phyloP scores from a whole-genome alignment of 2,113 vertebrate genomes.

The Tenrec ecaudatus region DNA sequence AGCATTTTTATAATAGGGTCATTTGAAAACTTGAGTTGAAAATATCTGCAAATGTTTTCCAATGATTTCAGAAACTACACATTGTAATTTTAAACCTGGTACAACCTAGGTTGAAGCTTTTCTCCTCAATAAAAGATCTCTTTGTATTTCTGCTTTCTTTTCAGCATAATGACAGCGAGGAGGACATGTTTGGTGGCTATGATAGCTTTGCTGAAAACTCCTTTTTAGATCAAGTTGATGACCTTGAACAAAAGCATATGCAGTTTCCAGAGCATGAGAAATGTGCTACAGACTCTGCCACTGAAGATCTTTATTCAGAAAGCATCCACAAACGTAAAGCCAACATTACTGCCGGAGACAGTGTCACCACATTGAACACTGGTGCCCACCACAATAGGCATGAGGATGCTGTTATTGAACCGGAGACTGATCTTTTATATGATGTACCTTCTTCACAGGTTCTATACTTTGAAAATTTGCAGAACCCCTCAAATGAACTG shows the following conservation, averaged over 20 bases:
- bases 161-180: conserved; percentile 89
- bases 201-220: conserved; percentile 92
- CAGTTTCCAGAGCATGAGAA: conserved; percentile 45
- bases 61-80: background rate
- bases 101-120: background rate
- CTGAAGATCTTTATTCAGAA: conserved; percentile 28
- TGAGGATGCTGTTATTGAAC: background rate
- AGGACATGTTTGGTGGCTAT: conserved; percentile 94
- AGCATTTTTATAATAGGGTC: background rate
- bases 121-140: conserved; percentile 10
- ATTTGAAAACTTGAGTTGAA: background rate
- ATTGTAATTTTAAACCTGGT: background rate
- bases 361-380: background rate
- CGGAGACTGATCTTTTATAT: conserved; percentile 77
- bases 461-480: conserved; percentile 78
- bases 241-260: conserved; percentile 83
- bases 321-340: background rate
- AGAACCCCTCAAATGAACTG: conserved; percentile 17
- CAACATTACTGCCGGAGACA: background rate
- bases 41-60: background rate
- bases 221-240: conserved; percentile 89
- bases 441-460: conserved; percentile 90
- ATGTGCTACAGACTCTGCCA: background rate
- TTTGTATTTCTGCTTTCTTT: conserved; percentile 60
- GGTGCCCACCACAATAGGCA: background rate